Conservation (phyloP, 2,888 invertebrate species). For the Amphipoea lucens region DNA sequence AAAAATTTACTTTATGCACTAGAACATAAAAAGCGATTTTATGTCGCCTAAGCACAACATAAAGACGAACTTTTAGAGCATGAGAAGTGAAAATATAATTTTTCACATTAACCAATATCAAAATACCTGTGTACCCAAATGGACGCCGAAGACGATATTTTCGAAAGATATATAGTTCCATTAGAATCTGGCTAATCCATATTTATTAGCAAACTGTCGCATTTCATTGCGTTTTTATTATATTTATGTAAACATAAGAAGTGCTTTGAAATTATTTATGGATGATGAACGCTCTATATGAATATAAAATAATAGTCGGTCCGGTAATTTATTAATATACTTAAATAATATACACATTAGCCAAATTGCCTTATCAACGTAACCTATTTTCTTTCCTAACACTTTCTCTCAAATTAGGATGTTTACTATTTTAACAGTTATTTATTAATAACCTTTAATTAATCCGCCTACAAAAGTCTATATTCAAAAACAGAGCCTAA, state of each 20-base stretch:
- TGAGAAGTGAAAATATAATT: neutral
- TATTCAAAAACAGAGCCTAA: conserved; percentile 18
- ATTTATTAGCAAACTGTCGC: conserved; percentile 53
- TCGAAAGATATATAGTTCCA: neutral
- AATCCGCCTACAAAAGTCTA: conserved; percentile 42
- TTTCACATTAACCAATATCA: neutral
- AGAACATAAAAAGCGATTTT: no score
- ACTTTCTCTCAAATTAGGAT: conserved; percentile 26
- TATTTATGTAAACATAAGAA: conserved; percentile 24
- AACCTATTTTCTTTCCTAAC: neutral
- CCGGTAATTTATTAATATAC: no score
- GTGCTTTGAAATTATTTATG: conserved; percentile 10
- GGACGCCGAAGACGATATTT: conserved; percentile 5
- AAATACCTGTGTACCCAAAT: conserved; percentile 1
- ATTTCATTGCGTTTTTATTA: conserved; percentile 33
- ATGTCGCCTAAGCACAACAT: no score
- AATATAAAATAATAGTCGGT: neutral
- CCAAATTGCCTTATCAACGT: neutral
- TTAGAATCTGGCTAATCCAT: conserved; percentile 46
- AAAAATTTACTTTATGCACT: no score
- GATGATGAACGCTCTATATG: neutral
- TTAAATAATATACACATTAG: neutral
- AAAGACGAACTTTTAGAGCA: no score
- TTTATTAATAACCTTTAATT: conserved; percentile 32
- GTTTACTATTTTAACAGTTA: conserved; percentile 2